Evolutionary conservation across 2,797 vertebrate genomes (phyloP).

Genomic region (Cichlasoma orientale): DNA sequence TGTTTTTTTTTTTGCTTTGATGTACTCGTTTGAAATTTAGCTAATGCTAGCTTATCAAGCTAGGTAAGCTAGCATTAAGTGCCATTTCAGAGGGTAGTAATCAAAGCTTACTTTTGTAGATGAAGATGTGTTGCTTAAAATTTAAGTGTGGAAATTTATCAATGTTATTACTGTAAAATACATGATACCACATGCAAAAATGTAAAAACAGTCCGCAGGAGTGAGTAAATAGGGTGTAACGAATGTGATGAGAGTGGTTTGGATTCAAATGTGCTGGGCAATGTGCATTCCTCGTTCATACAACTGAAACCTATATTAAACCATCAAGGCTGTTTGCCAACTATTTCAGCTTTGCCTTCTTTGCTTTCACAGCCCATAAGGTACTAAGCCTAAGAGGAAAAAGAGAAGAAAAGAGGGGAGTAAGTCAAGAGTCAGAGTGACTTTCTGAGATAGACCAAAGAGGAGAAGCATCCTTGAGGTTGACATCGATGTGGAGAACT

Average conservation of each 20-base stretch:
- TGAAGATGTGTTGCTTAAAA: not conserved
- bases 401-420: conserved; percentile 1
- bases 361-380: conserved; percentile 1
- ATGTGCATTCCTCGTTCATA: not conserved
- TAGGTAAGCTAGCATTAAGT: not conserved
- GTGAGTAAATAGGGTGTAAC: not conserved
- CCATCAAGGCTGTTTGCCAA: not conserved
- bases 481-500: conserved; percentile 60
- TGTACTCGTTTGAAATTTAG: no score
- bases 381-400: conserved; percentile 12
- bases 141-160: no score
- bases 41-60: no score
- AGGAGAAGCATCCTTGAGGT: conserved; percentile 60
- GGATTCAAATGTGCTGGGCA: not conserved
- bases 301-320: not conserved
- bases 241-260: not conserved
- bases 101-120: not conserved
- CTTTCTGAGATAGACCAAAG: conserved; percentile 43
- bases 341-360: not conserved
- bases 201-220: not conserved
- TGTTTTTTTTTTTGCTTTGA: no score
- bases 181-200: not conserved
- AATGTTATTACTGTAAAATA: not conserved
- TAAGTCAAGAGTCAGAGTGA: conserved; percentile 43
- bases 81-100: not conserved